A percentile compares a stretch with the other conserved stretches of the same genome.
These are phyloP conservation scores for Capitulum mitella DNA, from an alignment of 2,888 invertebrate species.

Conservation along the genomic window DNA sequence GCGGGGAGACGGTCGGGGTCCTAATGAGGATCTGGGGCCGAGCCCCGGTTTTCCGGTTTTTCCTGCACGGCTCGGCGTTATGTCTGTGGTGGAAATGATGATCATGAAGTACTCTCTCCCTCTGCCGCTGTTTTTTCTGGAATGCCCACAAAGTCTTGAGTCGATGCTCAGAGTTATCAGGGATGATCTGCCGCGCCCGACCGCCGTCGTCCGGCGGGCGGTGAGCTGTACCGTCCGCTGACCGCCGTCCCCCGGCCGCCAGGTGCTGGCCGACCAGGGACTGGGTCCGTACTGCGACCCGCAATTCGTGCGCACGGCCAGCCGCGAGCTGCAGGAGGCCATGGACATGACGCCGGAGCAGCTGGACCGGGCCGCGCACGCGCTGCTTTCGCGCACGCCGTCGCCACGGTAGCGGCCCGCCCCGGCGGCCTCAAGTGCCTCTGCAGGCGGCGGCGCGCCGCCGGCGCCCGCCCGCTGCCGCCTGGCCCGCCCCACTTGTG, in stretches of 20 bases:
- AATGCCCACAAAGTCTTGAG: too few species aligned
- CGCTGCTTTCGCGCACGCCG: constrained; percentile 52
- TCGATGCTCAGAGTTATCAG: too few species aligned
- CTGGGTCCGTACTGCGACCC: constrained; percentile 84
- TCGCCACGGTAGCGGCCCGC: neutral
- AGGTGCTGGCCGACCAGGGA: constrained; percentile 90
- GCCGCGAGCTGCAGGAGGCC: constrained; percentile 92
- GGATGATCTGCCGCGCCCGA: too few species aligned
- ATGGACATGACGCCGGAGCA: constrained; percentile 93
- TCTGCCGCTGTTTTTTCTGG: too few species aligned
- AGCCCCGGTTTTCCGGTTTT: too few species aligned
- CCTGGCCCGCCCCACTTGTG: constrained; percentile 15
- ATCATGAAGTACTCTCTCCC: too few species aligned
- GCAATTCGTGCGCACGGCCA: constrained; percentile 83
- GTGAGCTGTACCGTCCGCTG: neutral
- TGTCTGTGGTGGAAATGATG: too few species aligned
- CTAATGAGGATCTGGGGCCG: too few species aligned
- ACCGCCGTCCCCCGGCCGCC: constrained; percentile 31
- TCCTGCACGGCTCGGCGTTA: too few species aligned
- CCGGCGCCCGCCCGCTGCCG: too few species aligned
- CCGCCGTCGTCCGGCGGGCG: too few species aligned
- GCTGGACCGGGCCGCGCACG: constrained; percentile 91
- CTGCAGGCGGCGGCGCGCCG: neutral
- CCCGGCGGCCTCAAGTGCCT: constrained; percentile 15
- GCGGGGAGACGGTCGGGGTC: too few species aligned